Conservation (phyloP, 2,113 vertebrate species). For the Eolophus roseicapilla region DNA sequence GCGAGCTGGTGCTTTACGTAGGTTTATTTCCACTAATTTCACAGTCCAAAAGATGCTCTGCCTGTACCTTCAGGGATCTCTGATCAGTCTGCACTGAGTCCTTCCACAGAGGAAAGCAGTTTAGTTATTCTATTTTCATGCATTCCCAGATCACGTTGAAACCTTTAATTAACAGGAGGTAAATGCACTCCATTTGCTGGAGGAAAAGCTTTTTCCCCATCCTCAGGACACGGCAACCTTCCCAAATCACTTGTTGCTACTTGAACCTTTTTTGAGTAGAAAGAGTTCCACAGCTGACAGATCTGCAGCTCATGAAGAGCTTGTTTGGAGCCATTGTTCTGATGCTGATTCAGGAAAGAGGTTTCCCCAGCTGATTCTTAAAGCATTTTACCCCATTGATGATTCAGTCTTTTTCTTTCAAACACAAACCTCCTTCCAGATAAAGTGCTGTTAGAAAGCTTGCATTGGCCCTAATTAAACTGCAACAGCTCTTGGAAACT, state of each 20-base stretch:
- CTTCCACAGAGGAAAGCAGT: background rate
- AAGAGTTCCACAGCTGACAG: background rate
- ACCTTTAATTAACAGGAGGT: background rate
- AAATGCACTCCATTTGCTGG: background rate
- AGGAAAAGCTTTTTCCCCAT: background rate
- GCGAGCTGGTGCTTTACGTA: background rate
- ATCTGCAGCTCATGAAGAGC: background rate
- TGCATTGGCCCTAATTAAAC: constrained; percentile 34
- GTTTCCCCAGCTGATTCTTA: background rate
- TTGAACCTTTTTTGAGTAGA: background rate
- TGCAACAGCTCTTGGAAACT: background rate
- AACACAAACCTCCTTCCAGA: constrained; percentile 24
- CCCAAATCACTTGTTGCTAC: background rate
- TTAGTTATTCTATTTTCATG: background rate
- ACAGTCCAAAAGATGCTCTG: background rate
- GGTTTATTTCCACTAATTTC: background rate
- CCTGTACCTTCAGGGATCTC: accelerated
- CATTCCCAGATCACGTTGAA: accelerated
- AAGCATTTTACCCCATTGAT: background rate
- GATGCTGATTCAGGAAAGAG: background rate
- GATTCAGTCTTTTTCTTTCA: constrained; percentile 34
- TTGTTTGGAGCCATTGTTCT: background rate
- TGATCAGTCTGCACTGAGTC: background rate
- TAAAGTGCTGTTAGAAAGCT: constrained; percentile 38
- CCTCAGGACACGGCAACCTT: background rate